Percentiles rank a stretch among this genome's conserved stretches.
These are phyloP conservation scores for Numenius phaeopus DNA, from an alignment of 2,797 vertebrate species.

Conservation along the genomic window DNA sequence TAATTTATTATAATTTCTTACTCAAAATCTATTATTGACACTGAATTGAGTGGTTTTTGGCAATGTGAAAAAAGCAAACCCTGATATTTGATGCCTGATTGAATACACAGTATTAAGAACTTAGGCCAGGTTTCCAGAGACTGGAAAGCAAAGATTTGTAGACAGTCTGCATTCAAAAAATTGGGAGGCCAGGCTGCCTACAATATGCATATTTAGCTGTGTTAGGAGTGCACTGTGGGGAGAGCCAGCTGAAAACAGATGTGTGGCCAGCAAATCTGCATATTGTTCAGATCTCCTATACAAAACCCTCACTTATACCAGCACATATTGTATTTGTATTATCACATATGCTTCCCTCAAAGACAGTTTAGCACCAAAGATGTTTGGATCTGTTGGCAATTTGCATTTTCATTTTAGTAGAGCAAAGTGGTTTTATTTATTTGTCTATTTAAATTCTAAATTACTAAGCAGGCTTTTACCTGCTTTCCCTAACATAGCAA, in stretches of 20 bases:
- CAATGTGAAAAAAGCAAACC: not conserved
- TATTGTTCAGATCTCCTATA: not conserved
- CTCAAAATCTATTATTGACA: not conserved
- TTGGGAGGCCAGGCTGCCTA: not conserved
- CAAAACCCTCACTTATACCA: not conserved
- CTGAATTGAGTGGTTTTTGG: not conserved
- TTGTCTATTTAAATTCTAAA: not conserved
- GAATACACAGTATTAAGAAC: not conserved
- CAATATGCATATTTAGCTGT: accelerated
- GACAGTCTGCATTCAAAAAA: not conserved
- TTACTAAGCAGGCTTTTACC: not conserved
- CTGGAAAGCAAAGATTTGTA: not conserved
- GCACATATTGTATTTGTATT: not conserved
- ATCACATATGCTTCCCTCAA: not conserved
- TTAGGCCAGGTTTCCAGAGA: not conserved
- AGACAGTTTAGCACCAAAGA: not conserved
- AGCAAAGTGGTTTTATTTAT: not conserved
- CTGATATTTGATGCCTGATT: not conserved
- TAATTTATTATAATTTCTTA: not conserved
- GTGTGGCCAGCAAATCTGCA: not conserved
- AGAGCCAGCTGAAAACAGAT: not conserved
- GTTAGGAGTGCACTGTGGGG: not conserved
- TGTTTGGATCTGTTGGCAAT: not conserved
- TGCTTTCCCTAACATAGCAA: not conserved
- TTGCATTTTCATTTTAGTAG: not conserved